A percentile compares a stretch with the other conserved stretches of the same genome.
Conservation (phyloP, 2,797 vertebrate genomes). For the Gambelia wislizenii region DNA sequence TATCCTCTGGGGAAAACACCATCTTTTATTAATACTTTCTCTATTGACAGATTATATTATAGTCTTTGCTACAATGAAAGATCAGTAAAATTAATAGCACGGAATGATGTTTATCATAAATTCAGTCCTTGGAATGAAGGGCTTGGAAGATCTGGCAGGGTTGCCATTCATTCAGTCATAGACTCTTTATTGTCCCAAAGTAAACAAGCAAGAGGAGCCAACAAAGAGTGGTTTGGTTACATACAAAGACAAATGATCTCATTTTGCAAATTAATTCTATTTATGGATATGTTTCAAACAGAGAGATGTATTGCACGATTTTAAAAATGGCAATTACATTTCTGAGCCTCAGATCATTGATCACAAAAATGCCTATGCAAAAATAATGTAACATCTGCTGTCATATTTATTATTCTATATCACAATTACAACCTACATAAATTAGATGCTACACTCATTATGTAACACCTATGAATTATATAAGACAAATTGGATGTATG, state of each 20-base stretch:
- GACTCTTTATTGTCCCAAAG: background rate
- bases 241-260: background rate
- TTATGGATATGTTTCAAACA: background rate
- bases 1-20: background rate
- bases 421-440: slow-evolving; percentile 24
- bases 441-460: background rate
- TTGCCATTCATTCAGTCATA: background rate
- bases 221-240: slow-evolving; percentile 1
- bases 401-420: slow-evolving; percentile 23
- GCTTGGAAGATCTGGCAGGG: background rate
- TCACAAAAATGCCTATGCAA: background rate
- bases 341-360: background rate
- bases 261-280: slow-evolving; percentile 32
- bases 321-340: background rate
- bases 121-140: background rate
- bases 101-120: background rate
- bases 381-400: background rate
- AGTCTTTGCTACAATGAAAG: background rate
- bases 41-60: background rate
- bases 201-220: slow-evolving; percentile 12
- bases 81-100: background rate
- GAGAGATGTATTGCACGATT: background rate
- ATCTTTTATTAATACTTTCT: background rate
- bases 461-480: background rate
- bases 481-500: background rate